Evolutionary conservation across 1,140 invertebrate species (phyloP).

Genomic region (Araneus ventricosus): DNA sequence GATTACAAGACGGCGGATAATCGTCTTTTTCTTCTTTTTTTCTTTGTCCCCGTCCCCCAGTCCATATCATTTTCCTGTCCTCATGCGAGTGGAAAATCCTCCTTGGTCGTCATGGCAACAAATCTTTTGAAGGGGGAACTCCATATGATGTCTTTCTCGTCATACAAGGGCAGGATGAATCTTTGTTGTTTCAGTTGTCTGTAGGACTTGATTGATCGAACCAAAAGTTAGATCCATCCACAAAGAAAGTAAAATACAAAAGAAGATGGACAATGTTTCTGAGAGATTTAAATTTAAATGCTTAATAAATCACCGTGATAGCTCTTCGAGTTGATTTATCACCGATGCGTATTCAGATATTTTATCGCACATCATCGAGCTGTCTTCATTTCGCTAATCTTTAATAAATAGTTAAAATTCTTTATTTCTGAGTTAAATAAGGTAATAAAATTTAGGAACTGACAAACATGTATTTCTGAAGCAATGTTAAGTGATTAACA

Average conservation of each 20-base stretch:
- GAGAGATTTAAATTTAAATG: neutral
- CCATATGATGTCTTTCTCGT: constrained; percentile 25
- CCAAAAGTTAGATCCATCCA: neutral
- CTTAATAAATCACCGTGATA: neutral
- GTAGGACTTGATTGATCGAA: neutral
- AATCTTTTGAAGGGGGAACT: neutral
- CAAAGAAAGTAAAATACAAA: neutral
- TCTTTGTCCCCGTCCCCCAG: neutral
- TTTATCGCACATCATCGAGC: no score
- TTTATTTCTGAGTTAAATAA: no score
- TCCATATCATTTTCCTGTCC: neutral
- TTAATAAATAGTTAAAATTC: no score
- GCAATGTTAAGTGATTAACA: no score
- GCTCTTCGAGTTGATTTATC: neutral
- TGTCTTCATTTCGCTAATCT: no score
- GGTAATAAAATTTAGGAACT: no score
- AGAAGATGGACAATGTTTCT: neutral
- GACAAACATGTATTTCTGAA: no score
- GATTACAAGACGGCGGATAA: constrained; percentile 18
- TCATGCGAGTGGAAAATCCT: neutral
- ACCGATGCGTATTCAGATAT: neutral
- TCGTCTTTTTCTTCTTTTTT: neutral
- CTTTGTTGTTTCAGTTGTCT: constrained; percentile 26
- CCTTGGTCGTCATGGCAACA: neutral
- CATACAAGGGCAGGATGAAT: neutral